Evolutionary conservation across 2,888 invertebrate species (phyloP).

Genomic region (Folsomia manolachei): DNA sequence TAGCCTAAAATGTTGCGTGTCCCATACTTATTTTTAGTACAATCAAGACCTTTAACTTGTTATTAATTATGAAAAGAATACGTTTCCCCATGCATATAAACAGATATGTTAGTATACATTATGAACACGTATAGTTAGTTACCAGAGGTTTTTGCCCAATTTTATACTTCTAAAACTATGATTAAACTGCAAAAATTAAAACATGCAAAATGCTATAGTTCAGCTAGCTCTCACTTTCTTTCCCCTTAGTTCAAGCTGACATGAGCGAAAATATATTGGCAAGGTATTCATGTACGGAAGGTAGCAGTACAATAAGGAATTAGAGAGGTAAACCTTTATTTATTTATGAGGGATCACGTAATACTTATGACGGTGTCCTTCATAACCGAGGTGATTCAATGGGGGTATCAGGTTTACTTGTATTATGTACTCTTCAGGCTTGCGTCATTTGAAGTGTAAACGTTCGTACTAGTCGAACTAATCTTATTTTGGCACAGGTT

Average conservation of each 20-base stretch:
- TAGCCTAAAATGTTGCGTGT: neutral
- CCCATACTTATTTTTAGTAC: neutral
- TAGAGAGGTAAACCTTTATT: neutral
- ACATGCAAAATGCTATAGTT: conserved; percentile 10
- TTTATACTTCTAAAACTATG: neutral
- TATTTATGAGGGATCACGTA: neutral
- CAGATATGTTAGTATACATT: too few species aligned
- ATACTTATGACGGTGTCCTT: neutral
- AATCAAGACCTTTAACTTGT: neutral
- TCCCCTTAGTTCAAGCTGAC: neutral
- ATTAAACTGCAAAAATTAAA: conserved; percentile 1
- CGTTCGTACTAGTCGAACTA: too few species aligned
- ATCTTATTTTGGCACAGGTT: too few species aligned
- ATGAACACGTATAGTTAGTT: neutral
- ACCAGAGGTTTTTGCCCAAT: neutral
- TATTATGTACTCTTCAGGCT: too few species aligned
- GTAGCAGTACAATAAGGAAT: neutral
- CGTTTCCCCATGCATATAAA: too few species aligned
- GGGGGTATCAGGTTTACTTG: too few species aligned
- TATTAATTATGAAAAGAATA: neutral
- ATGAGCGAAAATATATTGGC: neutral
- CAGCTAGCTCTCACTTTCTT: conserved; percentile 12
- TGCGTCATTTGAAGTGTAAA: neutral
- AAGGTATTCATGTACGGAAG: neutral
- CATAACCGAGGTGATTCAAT: too few species aligned